Conservation (phyloP, 2,797 vertebrate genomes). For the Gouania willdenowi region DNA sequence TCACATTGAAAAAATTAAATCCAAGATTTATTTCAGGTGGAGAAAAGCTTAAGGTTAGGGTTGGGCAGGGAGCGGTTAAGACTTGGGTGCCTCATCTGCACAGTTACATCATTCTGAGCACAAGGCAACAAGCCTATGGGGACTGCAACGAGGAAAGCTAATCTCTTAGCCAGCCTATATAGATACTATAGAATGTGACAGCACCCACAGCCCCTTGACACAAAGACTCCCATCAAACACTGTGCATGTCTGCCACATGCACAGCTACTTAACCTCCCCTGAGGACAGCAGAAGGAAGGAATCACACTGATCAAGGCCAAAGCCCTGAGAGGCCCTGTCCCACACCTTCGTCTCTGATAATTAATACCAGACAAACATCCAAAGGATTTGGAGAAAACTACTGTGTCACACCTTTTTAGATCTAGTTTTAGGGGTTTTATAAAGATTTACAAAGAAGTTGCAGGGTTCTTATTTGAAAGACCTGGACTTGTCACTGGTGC, state of each 20-base stretch:
- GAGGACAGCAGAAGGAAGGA: constrained; percentile 32
- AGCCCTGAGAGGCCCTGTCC: constrained; percentile 47
- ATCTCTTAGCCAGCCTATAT: constrained; percentile 35
- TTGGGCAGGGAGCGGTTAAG: neutral
- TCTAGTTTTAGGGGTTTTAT: too few relatives aligned
- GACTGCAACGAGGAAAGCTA: constrained; percentile 37
- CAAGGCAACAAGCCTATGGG: constrained; percentile 37
- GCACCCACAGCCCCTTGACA: neutral
- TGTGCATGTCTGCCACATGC: too few relatives aligned
- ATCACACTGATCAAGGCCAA: constrained; percentile 38
- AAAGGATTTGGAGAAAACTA: too few relatives aligned
- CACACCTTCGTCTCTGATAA: constrained; percentile 46
- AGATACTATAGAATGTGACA: constrained; percentile 58
- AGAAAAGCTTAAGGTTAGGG: neutral
- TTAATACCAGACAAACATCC: too few relatives aligned
- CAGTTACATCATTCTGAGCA: constrained; percentile 22
- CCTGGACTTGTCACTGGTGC: too few relatives aligned
- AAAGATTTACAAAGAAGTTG: too few relatives aligned
- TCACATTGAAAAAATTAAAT: too few relatives aligned
- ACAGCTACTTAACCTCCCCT: neutral
- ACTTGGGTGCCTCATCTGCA: neutral
- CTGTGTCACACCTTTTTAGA: too few relatives aligned
- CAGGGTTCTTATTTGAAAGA: too few relatives aligned
- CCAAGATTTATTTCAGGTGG: too few relatives aligned
- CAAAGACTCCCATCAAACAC: neutral